Percentiles rank a stretch among this genome's conserved stretches.
Evolutionary conservation across 1,140 invertebrate genomes (phyloP).

Genomic region (Trachelipus rathkii): DNA sequence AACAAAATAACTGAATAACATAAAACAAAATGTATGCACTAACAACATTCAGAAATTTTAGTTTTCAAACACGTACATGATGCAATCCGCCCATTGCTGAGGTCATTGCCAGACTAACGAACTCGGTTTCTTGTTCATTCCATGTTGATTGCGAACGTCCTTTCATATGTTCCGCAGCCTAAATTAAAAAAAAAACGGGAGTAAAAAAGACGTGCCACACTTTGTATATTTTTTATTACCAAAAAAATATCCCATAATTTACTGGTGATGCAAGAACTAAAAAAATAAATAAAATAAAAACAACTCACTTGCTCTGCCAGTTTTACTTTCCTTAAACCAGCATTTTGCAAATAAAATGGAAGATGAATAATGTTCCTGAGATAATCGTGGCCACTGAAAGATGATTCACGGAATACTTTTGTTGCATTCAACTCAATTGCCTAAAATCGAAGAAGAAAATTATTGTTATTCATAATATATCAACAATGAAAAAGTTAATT

Average conservation of each 20-base stretch:
- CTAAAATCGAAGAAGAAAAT: constrained; percentile 50
- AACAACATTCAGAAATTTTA: background rate
- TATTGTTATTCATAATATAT: too few species aligned
- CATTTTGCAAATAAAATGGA: constrained; percentile 96
- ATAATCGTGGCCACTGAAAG: constrained; percentile 61
- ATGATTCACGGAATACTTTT: constrained; percentile 76
- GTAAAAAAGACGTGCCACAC: too few species aligned
- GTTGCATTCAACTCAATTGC: constrained; percentile 88
- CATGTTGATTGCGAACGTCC: constrained; percentile 31
- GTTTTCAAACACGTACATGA: constrained; percentile 33
- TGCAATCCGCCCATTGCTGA: constrained; percentile 44
- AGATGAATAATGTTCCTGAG: constrained; percentile 88
- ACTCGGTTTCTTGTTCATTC: constrained; percentile 43
- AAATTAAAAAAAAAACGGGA: too few species aligned
- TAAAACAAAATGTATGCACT: background rate
- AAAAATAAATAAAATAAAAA: background rate
- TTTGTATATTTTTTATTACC: too few species aligned
- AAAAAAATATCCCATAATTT: too few species aligned
- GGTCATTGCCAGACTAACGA: constrained; percentile 43
- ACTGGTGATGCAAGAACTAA: background rate
- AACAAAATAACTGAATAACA: background rate
- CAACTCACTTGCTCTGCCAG: constrained; percentile 68
- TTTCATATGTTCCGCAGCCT: constrained; percentile 31
- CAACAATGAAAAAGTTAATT: too few species aligned
- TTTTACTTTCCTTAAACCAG: constrained; percentile 81